These are phyloP conservation scores for Ciconia stormi DNA, from an alignment of 2,113 vertebrate genomes.

Conservation along the genomic window DNA sequence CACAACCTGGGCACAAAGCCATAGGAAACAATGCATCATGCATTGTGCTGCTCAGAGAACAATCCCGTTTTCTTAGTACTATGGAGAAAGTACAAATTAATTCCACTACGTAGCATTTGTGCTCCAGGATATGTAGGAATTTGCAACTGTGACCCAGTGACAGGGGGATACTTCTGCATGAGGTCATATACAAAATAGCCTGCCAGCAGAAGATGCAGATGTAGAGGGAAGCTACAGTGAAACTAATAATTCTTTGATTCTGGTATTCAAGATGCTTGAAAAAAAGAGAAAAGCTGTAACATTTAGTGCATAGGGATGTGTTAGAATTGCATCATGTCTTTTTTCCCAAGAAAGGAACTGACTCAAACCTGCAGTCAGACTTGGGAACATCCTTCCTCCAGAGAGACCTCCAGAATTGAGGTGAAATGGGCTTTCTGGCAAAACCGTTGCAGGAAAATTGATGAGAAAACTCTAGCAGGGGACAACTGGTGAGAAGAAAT, in stretches of 20 bases:
- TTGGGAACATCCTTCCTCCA: background rate
- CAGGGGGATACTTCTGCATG: background rate
- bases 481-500: background rate
- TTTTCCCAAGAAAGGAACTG: background rate
- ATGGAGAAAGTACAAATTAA: background rate
- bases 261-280: background rate
- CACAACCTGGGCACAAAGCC: background rate
- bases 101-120: background rate
- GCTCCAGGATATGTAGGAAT: constrained; percentile 7
- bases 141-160: background rate
- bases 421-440: background rate
- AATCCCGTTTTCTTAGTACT: background rate
- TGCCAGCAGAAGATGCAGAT: background rate
- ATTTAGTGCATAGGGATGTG: background rate
- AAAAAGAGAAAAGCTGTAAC: background rate
- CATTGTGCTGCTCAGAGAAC: background rate
- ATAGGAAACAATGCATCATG: constrained; percentile 23
- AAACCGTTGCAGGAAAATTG: background rate
- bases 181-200: background rate
- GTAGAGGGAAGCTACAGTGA: background rate
- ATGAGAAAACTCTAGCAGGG: background rate
- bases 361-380: background rate
- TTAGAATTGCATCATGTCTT: background rate
- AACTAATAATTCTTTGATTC: background rate
- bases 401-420: background rate